A percentile compares a stretch with the other conserved stretches of the same genome.
Conservation (phyloP, 92 coral and sea anemone species). For the Metridium senile region DNA sequence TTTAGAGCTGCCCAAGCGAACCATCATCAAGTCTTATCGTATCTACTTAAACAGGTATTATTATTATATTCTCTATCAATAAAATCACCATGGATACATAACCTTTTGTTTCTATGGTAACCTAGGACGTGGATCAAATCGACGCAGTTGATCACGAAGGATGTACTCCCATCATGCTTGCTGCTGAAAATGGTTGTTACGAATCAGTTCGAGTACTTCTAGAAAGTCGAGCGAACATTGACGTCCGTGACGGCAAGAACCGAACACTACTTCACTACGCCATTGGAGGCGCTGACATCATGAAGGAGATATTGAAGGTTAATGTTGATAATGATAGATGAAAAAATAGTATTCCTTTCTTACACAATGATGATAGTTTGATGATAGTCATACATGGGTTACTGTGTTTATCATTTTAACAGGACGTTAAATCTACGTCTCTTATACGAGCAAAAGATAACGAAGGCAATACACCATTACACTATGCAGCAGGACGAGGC, state of each 20-base stretch:
- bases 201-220: conserved; percentile 81
- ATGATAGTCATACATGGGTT: neutral
- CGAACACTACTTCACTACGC: conserved; percentile 88
- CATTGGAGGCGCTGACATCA: conserved; percentile 73
- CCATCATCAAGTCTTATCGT: conserved; percentile 75
- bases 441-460: conserved; percentile 82
- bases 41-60: conserved; percentile 75
- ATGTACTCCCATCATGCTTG: conserved; percentile 82
- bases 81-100: neutral
- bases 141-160: conserved; percentile 77
- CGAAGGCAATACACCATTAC: conserved; percentile 83
- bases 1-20: conserved; percentile 86
- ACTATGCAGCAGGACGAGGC: conserved; percentile 77
- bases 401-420: neutral
- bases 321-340: neutral
- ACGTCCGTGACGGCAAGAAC: conserved; percentile 69
- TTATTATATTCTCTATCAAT: neutral
- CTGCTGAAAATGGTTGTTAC: conserved; percentile 72
- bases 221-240: conserved; percentile 78
- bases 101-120: conserved; percentile 5
- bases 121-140: conserved; percentile 75
- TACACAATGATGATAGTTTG: neutral
- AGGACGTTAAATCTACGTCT: conserved; percentile 84
- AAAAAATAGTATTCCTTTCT: neutral
- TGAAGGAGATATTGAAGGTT: conserved; percentile 87